Conservation (phyloP, 1,140 invertebrate genomes). For the Muscidifurax raptorellus region DNA sequence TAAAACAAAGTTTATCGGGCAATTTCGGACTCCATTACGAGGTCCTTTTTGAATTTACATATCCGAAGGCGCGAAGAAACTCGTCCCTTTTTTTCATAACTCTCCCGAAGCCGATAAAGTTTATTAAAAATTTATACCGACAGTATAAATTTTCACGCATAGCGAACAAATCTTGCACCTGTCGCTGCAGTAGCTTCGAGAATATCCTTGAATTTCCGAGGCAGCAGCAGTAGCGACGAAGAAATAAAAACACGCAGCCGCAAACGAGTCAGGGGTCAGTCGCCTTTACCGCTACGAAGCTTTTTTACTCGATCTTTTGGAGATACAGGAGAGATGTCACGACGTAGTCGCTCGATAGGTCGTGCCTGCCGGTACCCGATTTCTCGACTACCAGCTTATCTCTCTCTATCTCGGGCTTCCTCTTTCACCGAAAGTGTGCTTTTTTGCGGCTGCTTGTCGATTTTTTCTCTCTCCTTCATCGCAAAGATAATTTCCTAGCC, state of each 20-base stretch:
- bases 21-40: neutral
- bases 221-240: too few species aligned
- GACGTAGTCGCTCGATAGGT: conserved; percentile 51
- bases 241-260: too few species aligned
- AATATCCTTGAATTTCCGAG: neutral
- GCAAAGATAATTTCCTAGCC: neutral
- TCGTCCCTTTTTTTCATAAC: neutral
- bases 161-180: neutral
- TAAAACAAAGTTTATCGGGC: neutral
- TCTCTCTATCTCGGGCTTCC: neutral
- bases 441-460: neutral
- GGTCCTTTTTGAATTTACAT: neutral
- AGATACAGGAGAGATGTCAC: conserved; percentile 13
- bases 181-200: neutral
- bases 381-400: neutral
- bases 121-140: neutral
- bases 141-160: neutral
- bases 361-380: conserved; percentile 54
- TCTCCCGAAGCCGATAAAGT: neutral
- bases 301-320: neutral
- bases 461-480: neutral
- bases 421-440: neutral
- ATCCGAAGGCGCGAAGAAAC: neutral
- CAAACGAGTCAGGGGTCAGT: neutral
- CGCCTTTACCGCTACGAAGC: neutral